Percentiles rank a stretch among this genome's conserved stretches.
These are phyloP conservation scores for Corythoichthys haematopterus DNA, from an alignment of 2,113 vertebrate genomes.

Conservation along the genomic window DNA sequence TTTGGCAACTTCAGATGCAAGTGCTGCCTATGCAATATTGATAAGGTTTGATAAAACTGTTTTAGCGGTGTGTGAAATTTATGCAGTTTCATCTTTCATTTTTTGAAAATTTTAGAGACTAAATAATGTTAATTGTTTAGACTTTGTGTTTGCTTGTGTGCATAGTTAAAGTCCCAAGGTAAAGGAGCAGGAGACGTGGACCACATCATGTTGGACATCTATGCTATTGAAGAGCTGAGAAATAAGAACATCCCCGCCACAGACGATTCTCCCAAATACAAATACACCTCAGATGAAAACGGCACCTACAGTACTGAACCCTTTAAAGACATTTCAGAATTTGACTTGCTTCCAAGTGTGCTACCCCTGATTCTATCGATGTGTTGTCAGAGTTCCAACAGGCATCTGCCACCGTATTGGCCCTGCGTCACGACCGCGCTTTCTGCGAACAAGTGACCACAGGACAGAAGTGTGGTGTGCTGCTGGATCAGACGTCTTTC, in stretches of 20 bases:
- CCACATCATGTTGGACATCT: constrained; percentile 95
- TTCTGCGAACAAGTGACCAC: constrained; percentile 86
- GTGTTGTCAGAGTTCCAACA: constrained; percentile 75
- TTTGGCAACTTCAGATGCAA: background rate
- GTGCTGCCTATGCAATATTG: background rate
- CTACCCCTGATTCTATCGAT: background rate
- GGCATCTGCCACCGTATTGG: constrained; percentile 78
- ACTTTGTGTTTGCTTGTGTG: constrained; percentile 9
- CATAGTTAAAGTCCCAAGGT: constrained; percentile 88
- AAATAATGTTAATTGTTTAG: no score
- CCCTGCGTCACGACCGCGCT: constrained; percentile 83
- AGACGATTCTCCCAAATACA: constrained; percentile 85
- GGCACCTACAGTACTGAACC: constrained; percentile 72
- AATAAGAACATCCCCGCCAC: constrained; percentile 76
- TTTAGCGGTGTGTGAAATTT: background rate
- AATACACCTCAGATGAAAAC: constrained; percentile 72
- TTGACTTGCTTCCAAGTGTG: rapidly evolving
- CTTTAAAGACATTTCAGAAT: background rate
- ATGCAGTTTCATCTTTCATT: background rate
- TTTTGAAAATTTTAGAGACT: background rate
- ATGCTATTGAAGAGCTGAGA: constrained; percentile 92
- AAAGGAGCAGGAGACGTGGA: constrained; percentile 86
- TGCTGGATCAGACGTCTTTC: constrained; percentile 90
- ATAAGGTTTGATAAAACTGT: background rate
- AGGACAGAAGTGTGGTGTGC: constrained; percentile 89